Evolutionary conservation across 2,888 invertebrate species (phyloP), one percentile per base, ranked within the genome.

Genomic region (Ormyrus rosae): DNA sequence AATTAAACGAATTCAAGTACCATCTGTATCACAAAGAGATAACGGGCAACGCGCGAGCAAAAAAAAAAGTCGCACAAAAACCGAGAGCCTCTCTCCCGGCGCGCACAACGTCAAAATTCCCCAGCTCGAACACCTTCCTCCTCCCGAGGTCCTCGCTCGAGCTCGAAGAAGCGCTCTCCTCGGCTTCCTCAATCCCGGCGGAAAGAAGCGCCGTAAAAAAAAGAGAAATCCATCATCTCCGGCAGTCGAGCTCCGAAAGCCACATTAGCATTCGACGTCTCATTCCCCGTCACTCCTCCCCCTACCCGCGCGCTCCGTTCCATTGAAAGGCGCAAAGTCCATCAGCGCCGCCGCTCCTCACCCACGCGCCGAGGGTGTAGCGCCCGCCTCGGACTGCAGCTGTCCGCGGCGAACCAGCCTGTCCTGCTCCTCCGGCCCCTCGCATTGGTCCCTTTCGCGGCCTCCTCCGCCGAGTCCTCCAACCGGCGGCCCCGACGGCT

Each of bases 221-320:
- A 65, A 69, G n/a, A 9, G n/a, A 9, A 71, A 67, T 61, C 71
- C 63, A 71, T 80, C 67, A 72, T 68, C 78, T 65, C 51, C 34
- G 34, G 7, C 46, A 51, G 34, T 19, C 53, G 65, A 19, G 73
- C 73, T 79, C 53, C 48, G 50, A 61, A 68, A 63, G 48, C 48
- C 65, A 68, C 74, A 80, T 80, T 77, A 80, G 72, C 67, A 77
- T 75, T 65, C 53, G 6, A n/a, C 63, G 56, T 19, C 60, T 60
- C 50, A 11, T 48, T 65, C 51, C 13, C 60, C 9, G 65, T 45
- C 74, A 13, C 50, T 58, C 46, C 50, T 58, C 46, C 34, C 19
- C 13, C 51, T 45, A 13, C 13, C 1, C 34, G 4, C 19, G 19
- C 19, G 51, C 11, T 56, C 34, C 34, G 11, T 10, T 19, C 50